Evolutionary conservation across 1,140 invertebrate species (phyloP).

Genomic region (Dinoponera quadriceps): DNA sequence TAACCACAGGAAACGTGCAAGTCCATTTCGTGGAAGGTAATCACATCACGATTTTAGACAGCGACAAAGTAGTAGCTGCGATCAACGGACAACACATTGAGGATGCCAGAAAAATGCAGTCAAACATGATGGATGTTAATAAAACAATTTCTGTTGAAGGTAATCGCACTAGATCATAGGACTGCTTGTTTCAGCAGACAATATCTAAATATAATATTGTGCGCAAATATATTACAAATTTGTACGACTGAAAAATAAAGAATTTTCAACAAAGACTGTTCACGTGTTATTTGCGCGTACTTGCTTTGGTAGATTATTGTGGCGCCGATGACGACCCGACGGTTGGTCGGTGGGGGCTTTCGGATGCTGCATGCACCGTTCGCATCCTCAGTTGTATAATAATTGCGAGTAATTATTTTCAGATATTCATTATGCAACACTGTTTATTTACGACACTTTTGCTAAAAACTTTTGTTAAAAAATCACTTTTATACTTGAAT

Average conservation of each 20-base stretch:
- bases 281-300: too few species aligned
- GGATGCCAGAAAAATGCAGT: background rate
- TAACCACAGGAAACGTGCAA: slow-evolving; percentile 76
- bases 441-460: too few species aligned
- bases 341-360: too few species aligned
- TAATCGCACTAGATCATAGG: background rate
- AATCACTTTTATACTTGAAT: too few species aligned
- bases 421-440: background rate
- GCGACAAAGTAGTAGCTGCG: slow-evolving; percentile 87
- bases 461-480: too few species aligned
- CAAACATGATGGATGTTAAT: background rate
- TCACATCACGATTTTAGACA: slow-evolving; percentile 85
- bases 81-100: slow-evolving; percentile 84
- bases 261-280: too few species aligned
- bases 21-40: slow-evolving; percentile 83
- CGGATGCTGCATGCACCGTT: too few species aligned
- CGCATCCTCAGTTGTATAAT: too few species aligned
- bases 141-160: background rate
- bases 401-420: background rate
- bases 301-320: too few species aligned
- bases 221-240: background rate
- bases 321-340: too few species aligned
- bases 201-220: too few species aligned
- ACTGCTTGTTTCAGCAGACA: too few species aligned
- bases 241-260: background rate